A percentile compares a stretch with the other conserved stretches of the same genome.
Conservation (phyloP, 2,888 invertebrate genomes). For the Omphaloscelis lunosa region DNA sequence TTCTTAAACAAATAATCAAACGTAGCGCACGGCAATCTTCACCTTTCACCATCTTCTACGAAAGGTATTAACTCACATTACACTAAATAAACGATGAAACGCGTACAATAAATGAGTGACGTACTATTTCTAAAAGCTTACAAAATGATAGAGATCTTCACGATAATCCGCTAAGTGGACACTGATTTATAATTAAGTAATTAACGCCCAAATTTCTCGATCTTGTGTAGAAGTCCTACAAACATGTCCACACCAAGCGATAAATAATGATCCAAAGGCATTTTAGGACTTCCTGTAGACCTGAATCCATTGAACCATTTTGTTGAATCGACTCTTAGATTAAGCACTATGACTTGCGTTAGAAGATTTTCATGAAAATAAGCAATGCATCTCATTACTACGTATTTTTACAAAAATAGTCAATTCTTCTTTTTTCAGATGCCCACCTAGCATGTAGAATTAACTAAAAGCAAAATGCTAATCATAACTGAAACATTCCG, state of each 20-base stretch:
- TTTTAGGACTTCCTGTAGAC: neutral
- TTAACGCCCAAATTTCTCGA: constrained; percentile 37
- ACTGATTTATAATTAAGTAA: constrained; percentile 65
- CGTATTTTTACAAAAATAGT: constrained; percentile 36
- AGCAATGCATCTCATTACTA: constrained; percentile 28
- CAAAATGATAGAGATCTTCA: constrained; percentile 82
- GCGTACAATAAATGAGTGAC: constrained; percentile 75
- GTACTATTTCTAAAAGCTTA: constrained; percentile 76
- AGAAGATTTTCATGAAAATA: constrained; percentile 40
- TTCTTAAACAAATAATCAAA: constrained; percentile 52
- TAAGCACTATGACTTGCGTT: constrained; percentile 24
- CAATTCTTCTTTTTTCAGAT: constrained; percentile 63
- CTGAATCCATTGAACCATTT: constrained; percentile 11
- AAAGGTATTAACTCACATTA: constrained; percentile 63
- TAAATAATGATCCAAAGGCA: constrained; percentile 21
- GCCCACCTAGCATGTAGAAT: constrained; percentile 75
- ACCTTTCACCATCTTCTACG: constrained; percentile 38
- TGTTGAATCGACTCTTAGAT: constrained; percentile 15
- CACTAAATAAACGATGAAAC: constrained; percentile 70
- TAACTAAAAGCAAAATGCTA: constrained; percentile 80
- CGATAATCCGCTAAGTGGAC: constrained; percentile 82
- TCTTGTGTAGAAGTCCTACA: constrained; percentile 20
- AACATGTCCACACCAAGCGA: constrained; percentile 33
- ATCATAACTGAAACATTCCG: constrained; percentile 74
- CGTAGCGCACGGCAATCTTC: constrained; percentile 34